Base-by-base conservation (phyloP, 2,797 vertebrate genomes). In the Epinephelus coioides region DNA sequence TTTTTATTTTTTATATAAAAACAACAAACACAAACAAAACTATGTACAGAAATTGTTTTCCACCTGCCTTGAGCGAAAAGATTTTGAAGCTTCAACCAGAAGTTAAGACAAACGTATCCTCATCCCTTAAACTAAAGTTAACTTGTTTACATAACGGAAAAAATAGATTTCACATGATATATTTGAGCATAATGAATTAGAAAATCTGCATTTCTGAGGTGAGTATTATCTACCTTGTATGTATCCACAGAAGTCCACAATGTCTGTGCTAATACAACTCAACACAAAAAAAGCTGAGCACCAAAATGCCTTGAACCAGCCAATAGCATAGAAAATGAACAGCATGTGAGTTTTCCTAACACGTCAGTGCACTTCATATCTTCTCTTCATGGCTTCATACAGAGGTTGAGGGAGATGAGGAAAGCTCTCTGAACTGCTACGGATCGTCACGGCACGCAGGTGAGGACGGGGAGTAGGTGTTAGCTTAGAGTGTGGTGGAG, bases 1-100 rank as follows among this genome's bases (percentile, higher is more conserved):
- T 78, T 76, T 76, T 85, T 86, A 84, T 86, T 43, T 86, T 88
- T 73, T 80, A 4, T 61, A 57, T 18, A 65, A 73, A 89, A 85
- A 83, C 1, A 43, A 76, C 12, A 89, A 55, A 90, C 47, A 83
- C 4, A 73, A 14, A 68, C 12, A 62, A 14, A 38, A 34, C 0
- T 90, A 91, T 89, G 3, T 86, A 91, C 87, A 90, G 0, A 46
- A 4, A 30, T 27, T 5, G n/a, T 69, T n/a, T 43, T 69, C 76
- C 69, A 84, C 19, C 21, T 13, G 6, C 10, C 4, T 43, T 19
- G 2, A 27, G 40, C 27, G 67, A 60, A 47, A 21, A 17, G 4
- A 71, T 10, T 2, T 15, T 30, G 8, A 63, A 61, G 25, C 66
- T 85, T 80, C 80, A 49, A 76, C 70, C 62, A 61, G 10, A 69